These are phyloP conservation scores for Epizoanthus stellaris DNA, from an alignment of 92 coral and sea anemone species.

Conservation along the genomic window DNA sequence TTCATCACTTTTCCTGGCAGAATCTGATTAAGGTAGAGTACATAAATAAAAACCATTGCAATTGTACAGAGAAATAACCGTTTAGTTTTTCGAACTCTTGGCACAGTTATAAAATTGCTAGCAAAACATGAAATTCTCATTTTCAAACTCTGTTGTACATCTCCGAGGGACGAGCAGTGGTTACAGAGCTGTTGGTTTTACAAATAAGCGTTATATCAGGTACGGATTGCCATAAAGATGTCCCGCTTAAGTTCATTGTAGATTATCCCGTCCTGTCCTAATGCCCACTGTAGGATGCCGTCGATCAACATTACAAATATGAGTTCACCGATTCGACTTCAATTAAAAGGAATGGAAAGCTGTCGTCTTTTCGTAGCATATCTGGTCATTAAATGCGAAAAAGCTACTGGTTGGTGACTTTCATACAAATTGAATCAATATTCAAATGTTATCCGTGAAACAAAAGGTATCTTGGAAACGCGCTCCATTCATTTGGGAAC, in stretches of 20 bases:
- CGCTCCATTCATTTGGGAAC: constrained; percentile 1
- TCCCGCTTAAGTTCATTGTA: background rate
- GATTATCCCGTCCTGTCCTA: background rate
- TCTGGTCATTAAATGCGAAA: background rate
- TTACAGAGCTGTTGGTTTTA: background rate
- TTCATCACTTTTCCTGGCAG: background rate
- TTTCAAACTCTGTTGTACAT: background rate
- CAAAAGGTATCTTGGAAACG: constrained; percentile 27
- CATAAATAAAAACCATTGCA: constrained; percentile 2
- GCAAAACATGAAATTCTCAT: constrained; percentile 2
- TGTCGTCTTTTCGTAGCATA: background rate
- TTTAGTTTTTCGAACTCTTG: background rate
- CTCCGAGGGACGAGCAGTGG: no score
- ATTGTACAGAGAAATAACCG: background rate
- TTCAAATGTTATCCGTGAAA: background rate
- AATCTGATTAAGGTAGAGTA: background rate
- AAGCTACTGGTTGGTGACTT: background rate
- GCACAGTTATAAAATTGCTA: background rate
- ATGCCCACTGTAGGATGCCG: no score
- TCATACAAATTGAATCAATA: constrained; percentile 4
- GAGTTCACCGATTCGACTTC: background rate
- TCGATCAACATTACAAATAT: no score
- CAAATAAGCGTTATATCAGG: background rate
- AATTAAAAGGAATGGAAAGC: background rate
- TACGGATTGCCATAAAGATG: background rate